These are phyloP conservation scores for Tillus elongatus DNA, from an alignment of 2,888 invertebrate species.

Conservation along the genomic window DNA sequence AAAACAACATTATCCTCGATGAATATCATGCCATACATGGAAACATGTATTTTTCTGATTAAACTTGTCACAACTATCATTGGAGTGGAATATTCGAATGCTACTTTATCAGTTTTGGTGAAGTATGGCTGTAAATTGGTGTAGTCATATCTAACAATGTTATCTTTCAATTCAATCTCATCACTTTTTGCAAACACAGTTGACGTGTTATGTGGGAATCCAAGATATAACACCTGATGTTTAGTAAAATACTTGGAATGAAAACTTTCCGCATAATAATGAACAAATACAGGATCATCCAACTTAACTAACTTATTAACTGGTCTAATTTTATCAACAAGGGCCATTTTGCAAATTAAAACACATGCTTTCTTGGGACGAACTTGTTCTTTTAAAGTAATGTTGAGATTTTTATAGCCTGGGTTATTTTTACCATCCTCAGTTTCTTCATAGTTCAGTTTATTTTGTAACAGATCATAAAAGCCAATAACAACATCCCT, in stretches of 20 bases:
- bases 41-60: slow-evolving; percentile 24
- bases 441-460: too few species aligned
- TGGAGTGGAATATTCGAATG: slow-evolving; percentile 17
- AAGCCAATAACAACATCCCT: too few species aligned
- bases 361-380: neutral
- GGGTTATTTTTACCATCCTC: neutral
- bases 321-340: slow-evolving; percentile 7
- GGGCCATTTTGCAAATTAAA: slow-evolving; percentile 7
- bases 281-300: too few species aligned
- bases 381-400: slow-evolving; percentile 5
- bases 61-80: slow-evolving; percentile 21
- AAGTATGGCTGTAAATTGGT: too few species aligned
- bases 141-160: too few species aligned
- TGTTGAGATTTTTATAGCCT: neutral
- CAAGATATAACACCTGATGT: too few species aligned
- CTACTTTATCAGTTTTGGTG: slow-evolving; percentile 15
- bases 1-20: slow-evolving; percentile 23
- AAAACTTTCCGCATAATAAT: too few species aligned
- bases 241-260: too few species aligned
- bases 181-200: too few species aligned
- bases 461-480: neutral
- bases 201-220: too few species aligned
- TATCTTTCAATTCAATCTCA: too few species aligned
- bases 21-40: slow-evolving; percentile 25
- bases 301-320: neutral